These are phyloP conservation scores for Oceanodroma tethys DNA, from an alignment of 2,113 vertebrate species.

Conservation along the genomic window DNA sequence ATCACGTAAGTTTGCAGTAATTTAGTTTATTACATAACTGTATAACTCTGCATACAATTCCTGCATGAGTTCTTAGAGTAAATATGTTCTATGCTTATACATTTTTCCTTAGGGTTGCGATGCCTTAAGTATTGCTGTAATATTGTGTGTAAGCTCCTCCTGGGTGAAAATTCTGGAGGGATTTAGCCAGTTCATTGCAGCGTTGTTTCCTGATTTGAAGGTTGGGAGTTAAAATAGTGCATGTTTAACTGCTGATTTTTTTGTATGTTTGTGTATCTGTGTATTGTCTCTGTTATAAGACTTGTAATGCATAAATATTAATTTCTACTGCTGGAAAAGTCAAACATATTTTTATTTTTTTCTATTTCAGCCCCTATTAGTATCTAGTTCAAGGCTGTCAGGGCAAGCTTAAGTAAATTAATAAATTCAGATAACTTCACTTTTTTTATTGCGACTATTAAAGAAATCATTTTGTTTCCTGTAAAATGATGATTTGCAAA, in stretches of 20 bases:
- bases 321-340: not conserved
- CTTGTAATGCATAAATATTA: not conserved
- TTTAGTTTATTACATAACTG: not conserved
- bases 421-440: not conserved
- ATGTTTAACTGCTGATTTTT: not conserved
- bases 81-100: not conserved
- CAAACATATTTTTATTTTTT: not conserved
- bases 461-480: not conserved
- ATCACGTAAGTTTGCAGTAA: constrained; percentile 70
- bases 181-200: not conserved
- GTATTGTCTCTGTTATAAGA: not conserved
- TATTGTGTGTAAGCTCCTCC: fast-evolving
- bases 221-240: not conserved
- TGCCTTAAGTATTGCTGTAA: not conserved
- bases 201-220: not conserved
- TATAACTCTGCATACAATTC: not conserved
- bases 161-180: not conserved
- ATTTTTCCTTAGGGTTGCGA: not conserved
- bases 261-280: not conserved
- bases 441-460: not conserved
- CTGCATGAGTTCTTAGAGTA: not conserved
- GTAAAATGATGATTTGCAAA: not conserved
- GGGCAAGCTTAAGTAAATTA: not conserved
- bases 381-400: not conserved
- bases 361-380: not conserved